These are phyloP conservation scores for Jaculus jaculus DNA, from an alignment of 2,113 vertebrate species.

Conservation along the genomic window DNA sequence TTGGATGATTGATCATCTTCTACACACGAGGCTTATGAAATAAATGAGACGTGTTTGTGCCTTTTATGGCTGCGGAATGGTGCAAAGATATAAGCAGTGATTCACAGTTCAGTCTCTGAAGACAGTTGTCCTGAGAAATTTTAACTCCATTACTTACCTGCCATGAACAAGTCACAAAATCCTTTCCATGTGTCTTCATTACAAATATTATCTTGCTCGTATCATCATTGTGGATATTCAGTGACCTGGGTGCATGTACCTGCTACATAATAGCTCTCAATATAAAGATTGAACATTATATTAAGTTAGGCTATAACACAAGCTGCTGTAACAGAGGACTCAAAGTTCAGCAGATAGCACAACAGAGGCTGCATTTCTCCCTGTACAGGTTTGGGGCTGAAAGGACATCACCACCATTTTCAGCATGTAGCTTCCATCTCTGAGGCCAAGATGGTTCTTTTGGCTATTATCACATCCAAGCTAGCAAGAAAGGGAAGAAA, in stretches of 20 bases:
- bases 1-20: background rate
- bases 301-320: background rate
- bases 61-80: background rate
- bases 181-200: constrained; percentile 10
- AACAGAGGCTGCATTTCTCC: background rate
- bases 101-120: background rate
- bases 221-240: background rate
- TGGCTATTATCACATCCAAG: background rate
- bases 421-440: background rate
- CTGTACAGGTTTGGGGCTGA: background rate
- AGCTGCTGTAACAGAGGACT: background rate
- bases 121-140: background rate
- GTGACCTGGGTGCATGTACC: background rate
- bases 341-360: background rate
- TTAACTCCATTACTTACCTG: background rate
- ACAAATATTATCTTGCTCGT: background rate
- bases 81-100: background rate
- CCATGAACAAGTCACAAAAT: background rate
- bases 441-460: background rate
- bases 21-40: background rate
- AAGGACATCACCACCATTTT: background rate
- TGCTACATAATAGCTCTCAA: background rate
- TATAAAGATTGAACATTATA: background rate
- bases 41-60: background rate
- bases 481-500: background rate